Evolutionary conservation across 2,113 vertebrate species (phyloP), one percentile per base, ranked within the genome.

Genomic region (Elgaria multicarinata): DNA sequence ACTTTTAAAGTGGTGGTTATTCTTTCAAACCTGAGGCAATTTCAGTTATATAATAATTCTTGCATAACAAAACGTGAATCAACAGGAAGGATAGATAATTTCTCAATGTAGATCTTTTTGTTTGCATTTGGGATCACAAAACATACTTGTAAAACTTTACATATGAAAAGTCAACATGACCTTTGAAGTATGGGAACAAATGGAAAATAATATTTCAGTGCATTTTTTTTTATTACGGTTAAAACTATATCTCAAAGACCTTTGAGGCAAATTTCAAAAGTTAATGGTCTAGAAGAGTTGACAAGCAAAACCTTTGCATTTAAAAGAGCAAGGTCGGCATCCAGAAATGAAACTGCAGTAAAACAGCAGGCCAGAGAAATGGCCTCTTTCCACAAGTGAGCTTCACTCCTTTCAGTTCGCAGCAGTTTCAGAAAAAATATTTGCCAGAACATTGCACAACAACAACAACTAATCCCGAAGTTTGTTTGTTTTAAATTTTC

Each of bases 21-120:
- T 69, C n/a, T 55, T 1, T 24, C n/a, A 58, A 79, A 74, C 55
- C 0, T 0, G 33, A 64, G 0, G 0, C 16, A 10, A 18, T 31
- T 22, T 72, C 31, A 66, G 72, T 90, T 92, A 1, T 53, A 39
- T 72, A 50, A 78, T 46, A 6, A 2, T 83, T 80, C 46, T 82
- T 6, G 36, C 50, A 71, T 39, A 58, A 89, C 58, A 79, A 50
- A 50, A 82, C 1, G 86, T 81, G 64, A 55, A n/a, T 5, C 55
- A 79, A 33, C 76, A 79, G 9, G 46, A n/a, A 0, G 0, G 5
- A 33, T 6, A 67, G 28, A 42, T 33, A 31, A 8, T 79, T 90
- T 72, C 86, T 81, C 31, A 2, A 84, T 78, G 26, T 58, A 55
- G 31, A 13, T 1, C 46, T 50, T 53, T 64, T 20, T 72, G 24